Base-by-base conservation (phyloP, 2,797 vertebrate species). In the Distichodus sexfasciatus region DNA sequence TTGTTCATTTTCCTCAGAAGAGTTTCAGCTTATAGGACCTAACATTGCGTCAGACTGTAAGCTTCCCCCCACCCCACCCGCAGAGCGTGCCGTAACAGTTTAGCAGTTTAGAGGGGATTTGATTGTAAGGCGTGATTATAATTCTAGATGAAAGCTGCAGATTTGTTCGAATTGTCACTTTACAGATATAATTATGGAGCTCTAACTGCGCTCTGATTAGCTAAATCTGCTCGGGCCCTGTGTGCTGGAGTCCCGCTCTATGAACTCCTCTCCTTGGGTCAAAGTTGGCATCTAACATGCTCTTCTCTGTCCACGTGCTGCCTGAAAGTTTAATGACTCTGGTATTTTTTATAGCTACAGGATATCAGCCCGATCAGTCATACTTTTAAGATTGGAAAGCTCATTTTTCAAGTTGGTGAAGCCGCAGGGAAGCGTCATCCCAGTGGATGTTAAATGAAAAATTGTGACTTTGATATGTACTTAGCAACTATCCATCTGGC, bases 261-360 rank as follows among this genome's bases (percentile, higher is more conserved):
- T 12, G 35, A 10, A 40, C n/a, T 35, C 23, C 15, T 31, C 10
- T 47, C 40, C 12, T 63, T 67, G 10, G 6, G 17, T 33, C 26
- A 35, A 43, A 44, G 58, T 41, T 33, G n/a, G 4, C 51, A 53
- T 36, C 43, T 38, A 29, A 69, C 26, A 44, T 47, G 29, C 24
- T 10, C 4, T 50, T 26, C 36, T 31, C 14, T 28, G 46, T n/a
- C 35, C 24, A 23, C 26, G 9, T 17, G 26, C 62, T 53, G 38
- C 57, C n/a, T 77, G 46, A 71, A 74, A 54, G 29, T 75, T 78
- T 72, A 74, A 75, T 67, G 53, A 19, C 43, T 9, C 24, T 29
- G 43, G 41, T 78, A 78, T 75, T 75, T 75, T n/a, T 78, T 78
- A 61, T 48, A 69, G 59, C 72, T 50, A 53, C 51, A 65, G 59